Percentiles rank a stretch among this genome's conserved stretches.
Evolutionary conservation across 2,113 vertebrate genomes (phyloP).

Genomic region (Pyxicephalus adspersus): DNA sequence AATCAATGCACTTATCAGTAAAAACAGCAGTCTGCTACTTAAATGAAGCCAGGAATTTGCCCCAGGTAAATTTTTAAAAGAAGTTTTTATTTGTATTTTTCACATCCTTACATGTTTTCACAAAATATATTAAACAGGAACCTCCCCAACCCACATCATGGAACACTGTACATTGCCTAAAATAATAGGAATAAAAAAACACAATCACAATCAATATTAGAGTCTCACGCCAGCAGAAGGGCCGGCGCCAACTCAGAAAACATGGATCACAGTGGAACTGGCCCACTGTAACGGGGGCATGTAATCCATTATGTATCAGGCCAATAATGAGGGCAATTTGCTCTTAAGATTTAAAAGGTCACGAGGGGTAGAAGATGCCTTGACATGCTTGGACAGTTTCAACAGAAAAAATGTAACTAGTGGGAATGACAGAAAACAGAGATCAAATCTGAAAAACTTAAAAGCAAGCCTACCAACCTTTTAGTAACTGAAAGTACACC

Average conservation of each 20-base stretch:
- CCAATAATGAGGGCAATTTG: background rate
- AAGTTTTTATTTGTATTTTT: slow-evolving; percentile 54
- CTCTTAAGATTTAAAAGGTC: slow-evolving; percentile 1
- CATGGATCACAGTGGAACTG: background rate
- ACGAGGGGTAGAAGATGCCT: background rate
- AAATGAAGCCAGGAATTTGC: background rate
- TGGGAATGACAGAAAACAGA: too few species aligned
- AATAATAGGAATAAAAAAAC: slow-evolving; percentile 34
- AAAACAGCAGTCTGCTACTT: background rate
- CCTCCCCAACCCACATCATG: slow-evolving; percentile 45
- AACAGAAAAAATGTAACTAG: background rate
- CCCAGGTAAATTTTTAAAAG: slow-evolving; percentile 41
- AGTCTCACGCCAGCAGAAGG: background rate
- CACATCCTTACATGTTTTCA: slow-evolving; percentile 51
- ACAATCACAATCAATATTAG: slow-evolving; percentile 40
- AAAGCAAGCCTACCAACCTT: too few species aligned
- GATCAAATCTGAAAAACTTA: too few species aligned
- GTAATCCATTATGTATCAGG: background rate
- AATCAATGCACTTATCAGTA: background rate
- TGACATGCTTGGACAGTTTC: too few species aligned
- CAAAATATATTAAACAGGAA: slow-evolving; percentile 56
- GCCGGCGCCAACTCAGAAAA: background rate
- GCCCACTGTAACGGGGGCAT: background rate
- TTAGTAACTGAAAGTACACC: too few species aligned
- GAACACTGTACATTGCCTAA: slow-evolving; percentile 53